Evolutionary conservation across 1,140 invertebrate species (phyloP), one percentile per base, ranked within the genome.

Genomic region (Danaus melanippus): DNA sequence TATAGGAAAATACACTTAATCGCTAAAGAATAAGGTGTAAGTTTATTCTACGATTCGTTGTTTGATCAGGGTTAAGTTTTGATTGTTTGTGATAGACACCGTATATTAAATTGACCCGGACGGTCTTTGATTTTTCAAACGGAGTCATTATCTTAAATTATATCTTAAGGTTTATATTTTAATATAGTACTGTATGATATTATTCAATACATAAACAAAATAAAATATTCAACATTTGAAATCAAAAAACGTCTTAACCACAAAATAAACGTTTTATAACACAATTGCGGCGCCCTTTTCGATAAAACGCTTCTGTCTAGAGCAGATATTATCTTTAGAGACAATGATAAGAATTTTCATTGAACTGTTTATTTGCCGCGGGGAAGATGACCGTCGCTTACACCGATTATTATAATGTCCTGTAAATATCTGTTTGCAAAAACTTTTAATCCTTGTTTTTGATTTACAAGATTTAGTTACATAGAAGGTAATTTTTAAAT

Each of bases 281-380:
- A 58, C 49, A 66, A 58, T 50, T 48, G 42, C 47, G 50, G 53
- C 53, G 21, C n/a, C 47, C 46, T 32, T 63, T 65, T 51, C 41
- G 55, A 49, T 57, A 58, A 56, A 45, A 48, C 54, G 49, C 50
- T 45, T 43, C 54, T 66, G 69, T 62, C 60, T 56, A 51, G 46
- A 50, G 52, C 65, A 71, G 71, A 74, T 71, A 67, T 69, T 68
- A 72, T 72, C 66, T 65, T 53, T 49, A 39, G 51, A 63, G 60
- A 67, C 62, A 66, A 67, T 68, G 69, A 74, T 72, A 74, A 70
- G 72, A 72, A 69, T 70, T 74, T 71, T 63, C 69, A 68, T 60
- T 66, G 67, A 64, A 68, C 62, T 74, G 72, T 72, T 74, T 74
- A 70, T 70, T 72, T 58, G 61, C 41, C 55, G 53, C 46, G 44